Percentiles rank a stretch among this genome's conserved stretches.
Evolutionary conservation across 37 sponge, comb jelly and placozoan genomes (phyloP).

Genomic region (Hexactinellida sp.): DNA sequence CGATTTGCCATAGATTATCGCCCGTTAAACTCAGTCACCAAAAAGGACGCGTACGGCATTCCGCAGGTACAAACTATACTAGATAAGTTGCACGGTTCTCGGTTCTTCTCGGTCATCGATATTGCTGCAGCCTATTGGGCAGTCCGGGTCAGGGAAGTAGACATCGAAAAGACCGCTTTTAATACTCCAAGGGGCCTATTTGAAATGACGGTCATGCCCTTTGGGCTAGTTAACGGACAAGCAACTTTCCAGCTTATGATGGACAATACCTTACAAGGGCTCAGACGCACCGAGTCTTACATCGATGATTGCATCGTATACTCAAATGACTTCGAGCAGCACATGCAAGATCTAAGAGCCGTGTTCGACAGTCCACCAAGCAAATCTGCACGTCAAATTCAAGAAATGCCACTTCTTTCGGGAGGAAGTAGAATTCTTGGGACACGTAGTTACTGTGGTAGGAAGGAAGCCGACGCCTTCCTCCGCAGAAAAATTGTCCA

Average conservation of each 20-base stretch:
- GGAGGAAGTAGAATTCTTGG: not conserved
- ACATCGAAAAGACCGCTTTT: conserved; percentile 44
- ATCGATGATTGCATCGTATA: not conserved
- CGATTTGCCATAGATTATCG: conserved; percentile 53
- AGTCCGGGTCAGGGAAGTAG: conserved; percentile 30
- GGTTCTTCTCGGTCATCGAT: conserved; percentile 39
- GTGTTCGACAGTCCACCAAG: not conserved
- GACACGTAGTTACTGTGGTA: not conserved
- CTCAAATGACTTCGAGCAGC: not conserved
- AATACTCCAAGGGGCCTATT: conserved; percentile 38
- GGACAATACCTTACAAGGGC: conserved; percentile 25
- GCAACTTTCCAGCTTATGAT: conserved; percentile 60
- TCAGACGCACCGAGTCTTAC: no score
- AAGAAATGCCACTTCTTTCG: not conserved
- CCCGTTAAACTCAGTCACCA: conserved; percentile 29
- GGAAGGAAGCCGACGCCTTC: not conserved
- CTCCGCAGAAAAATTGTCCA: not conserved
- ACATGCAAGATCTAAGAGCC: not conserved
- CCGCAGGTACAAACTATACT: conserved; percentile 43
- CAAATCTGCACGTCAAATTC: not conserved
- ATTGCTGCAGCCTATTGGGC: conserved; percentile 50
- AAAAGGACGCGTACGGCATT: conserved; percentile 42
- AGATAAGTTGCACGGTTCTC: conserved; percentile 25
- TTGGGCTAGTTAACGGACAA: conserved; percentile 49
- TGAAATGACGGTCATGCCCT: conserved; percentile 54